Percentiles rank a stretch among this genome's conserved stretches.
Conservation (phyloP, 37 sponge, comb jelly and placozoan species). For the Geodia barretti region DNA sequence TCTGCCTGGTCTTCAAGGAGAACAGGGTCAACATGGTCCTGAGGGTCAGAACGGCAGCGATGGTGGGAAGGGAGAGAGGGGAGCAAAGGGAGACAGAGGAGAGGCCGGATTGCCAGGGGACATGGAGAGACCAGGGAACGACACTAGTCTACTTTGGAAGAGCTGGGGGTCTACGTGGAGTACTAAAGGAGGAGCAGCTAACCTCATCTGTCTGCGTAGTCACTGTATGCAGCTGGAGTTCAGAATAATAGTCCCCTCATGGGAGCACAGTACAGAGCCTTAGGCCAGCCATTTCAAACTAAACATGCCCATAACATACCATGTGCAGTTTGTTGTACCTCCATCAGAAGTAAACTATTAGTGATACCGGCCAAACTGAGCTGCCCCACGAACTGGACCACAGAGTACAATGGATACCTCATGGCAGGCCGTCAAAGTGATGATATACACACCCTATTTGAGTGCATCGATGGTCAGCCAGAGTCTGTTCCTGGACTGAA, state of each 20-base stretch:
- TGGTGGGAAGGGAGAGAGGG: no score
- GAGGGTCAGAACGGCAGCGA: no score
- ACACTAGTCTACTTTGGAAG: conserved; percentile 1
- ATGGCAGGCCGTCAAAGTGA: no score
- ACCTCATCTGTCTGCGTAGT: conserved; percentile 7
- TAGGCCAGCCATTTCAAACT: no score
- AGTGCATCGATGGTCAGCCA: conserved; percentile 59
- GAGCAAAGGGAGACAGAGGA: no score
- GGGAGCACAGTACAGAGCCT: conserved; percentile 46
- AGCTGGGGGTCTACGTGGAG: background rate
- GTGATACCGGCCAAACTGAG: conserved; percentile 32
- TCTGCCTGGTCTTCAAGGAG: no score
- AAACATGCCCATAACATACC: conserved; percentile 21
- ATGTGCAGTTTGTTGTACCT: conserved; percentile 44
- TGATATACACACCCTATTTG: conserved; percentile 3
- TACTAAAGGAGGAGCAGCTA: conserved; percentile 6
- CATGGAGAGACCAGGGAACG: background rate
- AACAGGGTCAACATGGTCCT: no score
- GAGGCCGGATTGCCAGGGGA: no score
- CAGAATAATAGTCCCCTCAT: conserved; percentile 4
- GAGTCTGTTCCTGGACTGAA: no score
- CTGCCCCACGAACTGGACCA: conserved; percentile 40
- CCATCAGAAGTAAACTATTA: background rate
- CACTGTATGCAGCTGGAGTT: conserved; percentile 11
- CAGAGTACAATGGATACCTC: conserved; percentile 52